Base-by-base conservation (phyloP, 2,113 vertebrate genomes). In the Symphodus melops region DNA sequence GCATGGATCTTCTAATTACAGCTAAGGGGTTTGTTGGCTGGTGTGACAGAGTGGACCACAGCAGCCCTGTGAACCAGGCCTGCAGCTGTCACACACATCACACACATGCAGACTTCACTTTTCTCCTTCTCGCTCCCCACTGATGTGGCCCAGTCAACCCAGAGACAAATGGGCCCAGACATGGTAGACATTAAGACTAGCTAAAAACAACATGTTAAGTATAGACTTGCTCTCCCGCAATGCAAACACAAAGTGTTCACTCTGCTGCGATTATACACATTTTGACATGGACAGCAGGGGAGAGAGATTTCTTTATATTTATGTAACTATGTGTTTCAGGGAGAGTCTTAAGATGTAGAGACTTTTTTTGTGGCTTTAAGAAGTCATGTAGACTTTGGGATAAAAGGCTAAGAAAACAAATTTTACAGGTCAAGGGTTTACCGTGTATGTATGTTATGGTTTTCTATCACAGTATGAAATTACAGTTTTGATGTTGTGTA, bases 181-280 rank as follows among this genome's bases (percentile, higher is more conserved):
- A 88, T 83, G 84, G 89, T 88, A 89, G 88, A 88, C 91, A 86
- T 91, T 85, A 92, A 77, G 81, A 84, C 78, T 46, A 62, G 84
- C 82, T 91, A 89, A 91, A 91, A 92, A 91, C 86, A 92, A 91
- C 89, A 91, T 84, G 84, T 62, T 86, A 92, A 92, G 77, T 92
- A 88, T 85, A 87, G 89, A 84, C 77, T 90, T 42, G 67, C 83
- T 88, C 81, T 89, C 86, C 86, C 87, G 67, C 87, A 88, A 89
- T 57, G 83, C 85, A 85, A 89, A 89, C 89, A 88, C 84, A 81
- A 88, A 89, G 76, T 81, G 81, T 85, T 87, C 79, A 68, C 74
- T 89, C 61, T 48, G 73, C 60, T 75, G 68, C 84, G 72, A 56
- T 82, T 69, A 68, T 79, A 83, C 82, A 84, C 79, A 83, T 88